Base-by-base conservation (phyloP, 2,113 vertebrate genomes). In the Ceyx margarethae region DNA sequence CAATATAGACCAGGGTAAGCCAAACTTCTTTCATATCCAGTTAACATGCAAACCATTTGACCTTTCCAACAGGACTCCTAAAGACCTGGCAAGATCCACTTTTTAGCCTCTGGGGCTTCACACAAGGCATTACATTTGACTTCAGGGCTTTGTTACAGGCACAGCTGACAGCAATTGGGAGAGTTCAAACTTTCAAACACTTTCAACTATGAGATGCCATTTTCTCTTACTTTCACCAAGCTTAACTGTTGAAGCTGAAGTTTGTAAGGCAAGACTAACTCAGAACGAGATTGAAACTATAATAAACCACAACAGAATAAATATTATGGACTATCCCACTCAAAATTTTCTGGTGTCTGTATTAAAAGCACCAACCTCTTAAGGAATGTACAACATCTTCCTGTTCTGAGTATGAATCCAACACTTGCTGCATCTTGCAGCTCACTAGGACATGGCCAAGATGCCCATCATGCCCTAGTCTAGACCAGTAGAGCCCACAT, bases 21-120 rank as follows among this genome's bases (percentile, higher is more conserved):
- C 86, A 89, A 89, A 85, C 71, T 85, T 69, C 62, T 93, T 96
- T 93, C 84, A 64, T 62, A 90, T 50, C 71, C 81, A 89, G 74
- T 81, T 94, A 94, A 90, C 90, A 72, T 13, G 73, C 76, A 95
- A 93, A 82, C 79, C 71, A 87, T 96, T 56, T 93, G 96, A 96
- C 94, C 92, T 96, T 96, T 95, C 90, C 74, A 94, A 56, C 25
- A 87, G 58, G 74, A 84, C 77, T 78, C 75, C 81, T 81, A 72
- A 57, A 87, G 90, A 79, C 51, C 78, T 93, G 86, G 71, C 90
- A 96, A 73, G 78, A 93, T 46, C n/a, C 23, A 40, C 60, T 8
- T 89, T 56, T 82, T 64, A 82, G 56, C 71, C 64, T 77, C 43
- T 8, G 25, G 33, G 50, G 84, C 81, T 87, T 87, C 31, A 85